Conservation (phyloP, 2,888 invertebrate species). For the Tryphoninae sp. region DNA sequence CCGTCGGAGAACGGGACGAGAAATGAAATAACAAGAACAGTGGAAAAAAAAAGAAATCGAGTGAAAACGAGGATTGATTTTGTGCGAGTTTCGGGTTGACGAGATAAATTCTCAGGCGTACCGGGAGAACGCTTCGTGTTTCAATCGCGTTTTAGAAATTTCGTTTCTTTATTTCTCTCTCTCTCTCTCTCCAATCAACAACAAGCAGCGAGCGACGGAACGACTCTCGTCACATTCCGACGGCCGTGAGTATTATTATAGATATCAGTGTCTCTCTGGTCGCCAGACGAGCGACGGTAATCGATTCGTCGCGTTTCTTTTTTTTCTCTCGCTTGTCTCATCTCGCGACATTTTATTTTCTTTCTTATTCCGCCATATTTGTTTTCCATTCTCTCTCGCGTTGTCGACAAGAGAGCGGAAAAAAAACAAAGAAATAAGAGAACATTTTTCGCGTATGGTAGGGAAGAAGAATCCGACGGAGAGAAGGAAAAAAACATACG, state of each 20-base stretch:
- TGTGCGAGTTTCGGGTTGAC: background rate
- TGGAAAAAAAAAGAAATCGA: background rate
- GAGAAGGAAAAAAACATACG: background rate
- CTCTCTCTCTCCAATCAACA: background rate
- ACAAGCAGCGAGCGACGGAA: background rate
- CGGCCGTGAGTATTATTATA: constrained; percentile 41
- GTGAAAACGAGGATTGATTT: background rate
- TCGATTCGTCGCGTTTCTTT: background rate
- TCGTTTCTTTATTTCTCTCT: background rate
- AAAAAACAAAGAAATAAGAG: background rate
- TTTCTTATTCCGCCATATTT: background rate
- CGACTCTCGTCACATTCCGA: constrained; percentile 24
- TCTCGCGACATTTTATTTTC: background rate
- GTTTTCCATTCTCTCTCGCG: background rate
- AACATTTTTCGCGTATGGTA: background rate
- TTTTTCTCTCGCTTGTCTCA: background rate
- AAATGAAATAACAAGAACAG: background rate
- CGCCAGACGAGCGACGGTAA: too few species aligned
- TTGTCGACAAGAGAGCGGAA: background rate
- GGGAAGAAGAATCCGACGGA: background rate
- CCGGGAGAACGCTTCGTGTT: background rate
- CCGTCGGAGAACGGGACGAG: background rate
- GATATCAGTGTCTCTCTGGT: constrained; percentile 8
- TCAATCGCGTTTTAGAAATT: background rate
- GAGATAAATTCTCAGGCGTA: background rate